Evolutionary conservation across 1,140 invertebrate genomes (phyloP), one percentile per base, ranked within the genome.

Genomic region (Camponotus vicinus): DNA sequence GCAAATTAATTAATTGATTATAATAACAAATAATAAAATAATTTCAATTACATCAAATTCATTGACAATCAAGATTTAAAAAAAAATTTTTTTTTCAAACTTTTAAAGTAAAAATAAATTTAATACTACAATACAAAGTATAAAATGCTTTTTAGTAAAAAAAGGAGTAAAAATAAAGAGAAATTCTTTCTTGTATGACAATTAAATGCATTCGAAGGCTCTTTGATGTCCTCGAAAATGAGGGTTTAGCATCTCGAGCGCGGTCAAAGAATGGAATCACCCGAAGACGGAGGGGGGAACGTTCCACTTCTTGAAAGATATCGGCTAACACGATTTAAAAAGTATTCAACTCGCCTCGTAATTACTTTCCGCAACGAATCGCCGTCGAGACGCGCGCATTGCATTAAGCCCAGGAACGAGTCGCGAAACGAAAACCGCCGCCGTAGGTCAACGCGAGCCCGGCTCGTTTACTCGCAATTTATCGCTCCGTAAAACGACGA

Each of bases 391-490:
- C 67, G 69, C 79, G 79, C 40, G 79, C 52, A 55, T 73, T 55
- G 69, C 79, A 83, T 83, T 83, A 83, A 83, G 79, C 55, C 45
- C 79, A 61, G 69, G 61, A 82, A 82, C 66, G 79, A 82, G 79
- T 69, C 79, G 79, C 79, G 67, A 82, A 83, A 83, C 79, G 79
- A 75, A 83, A 83, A 83, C 79, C 69, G 13, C 69, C 55, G 79
- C 61, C 79, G 69, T 75, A 83, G 69, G 79, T 83, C 79, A 83
- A 49, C 79, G 69, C 79, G 42, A 15, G 40, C 42, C 69, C 69
- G 69, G 79, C 79, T 83, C 79, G 79, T 83, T 83, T 83, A 61
- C 79, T 61, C 27, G 79, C 79, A 83, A 83, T 83, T 83, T 83
- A 83, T 75, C 61, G 55, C 69, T 70, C 57, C 69, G 69, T 83